These are phyloP conservation scores for Rhizomys pruinosus DNA, from an alignment of 2,113 vertebrate genomes.

Conservation along the genomic window DNA sequence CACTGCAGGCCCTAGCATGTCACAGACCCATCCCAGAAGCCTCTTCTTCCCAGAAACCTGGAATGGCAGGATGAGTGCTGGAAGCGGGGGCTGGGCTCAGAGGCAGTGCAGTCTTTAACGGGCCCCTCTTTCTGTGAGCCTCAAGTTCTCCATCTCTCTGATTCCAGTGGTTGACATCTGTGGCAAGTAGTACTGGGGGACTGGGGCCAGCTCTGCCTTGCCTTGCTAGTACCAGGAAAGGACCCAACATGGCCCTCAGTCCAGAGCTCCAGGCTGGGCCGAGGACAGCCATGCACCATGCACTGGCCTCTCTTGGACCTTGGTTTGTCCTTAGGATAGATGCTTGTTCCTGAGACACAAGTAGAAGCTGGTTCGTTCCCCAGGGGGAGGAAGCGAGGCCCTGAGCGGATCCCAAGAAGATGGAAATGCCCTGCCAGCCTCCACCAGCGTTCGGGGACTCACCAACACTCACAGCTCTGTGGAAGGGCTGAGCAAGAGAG, in stretches of 20 bases:
- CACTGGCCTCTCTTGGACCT: neutral
- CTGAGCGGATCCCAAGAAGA: neutral
- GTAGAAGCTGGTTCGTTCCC: neutral
- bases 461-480: neutral
- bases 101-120: rapidly evolving
- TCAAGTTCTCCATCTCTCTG: neutral
- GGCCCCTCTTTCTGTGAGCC: neutral
- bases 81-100: neutral
- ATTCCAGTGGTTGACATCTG: neutral
- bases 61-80: neutral
- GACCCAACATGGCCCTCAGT: neutral
- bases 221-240: neutral
- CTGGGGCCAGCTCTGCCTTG: neutral
- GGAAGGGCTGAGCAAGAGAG: neutral
- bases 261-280: neutral
- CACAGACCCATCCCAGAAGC: conserved; percentile 47
- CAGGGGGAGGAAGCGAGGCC: neutral
- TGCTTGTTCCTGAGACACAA: neutral
- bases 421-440: neutral
- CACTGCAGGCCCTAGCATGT: conserved; percentile 35
- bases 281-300: no score
- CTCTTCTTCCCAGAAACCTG: neutral
- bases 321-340: neutral
- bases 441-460: neutral
- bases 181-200: no score